Evolutionary conservation across 2,888 invertebrate genomes (phyloP).

Genomic region (Drosophila diplacantha): DNA sequence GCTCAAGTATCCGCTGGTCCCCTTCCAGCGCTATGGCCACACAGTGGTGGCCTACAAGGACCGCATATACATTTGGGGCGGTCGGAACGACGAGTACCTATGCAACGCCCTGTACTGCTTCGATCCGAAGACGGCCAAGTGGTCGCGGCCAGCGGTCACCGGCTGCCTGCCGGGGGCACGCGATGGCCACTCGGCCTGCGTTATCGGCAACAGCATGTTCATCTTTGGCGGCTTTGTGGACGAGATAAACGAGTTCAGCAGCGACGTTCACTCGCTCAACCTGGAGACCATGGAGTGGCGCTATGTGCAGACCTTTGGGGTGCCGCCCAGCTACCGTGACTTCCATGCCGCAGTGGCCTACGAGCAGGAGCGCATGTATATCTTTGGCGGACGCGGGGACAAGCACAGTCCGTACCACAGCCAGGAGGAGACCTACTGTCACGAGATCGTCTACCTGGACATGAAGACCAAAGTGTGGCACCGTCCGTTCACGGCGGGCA

Average conservation of each 20-base stretch:
- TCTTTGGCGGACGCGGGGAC: conserved; percentile 94
- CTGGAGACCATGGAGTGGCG: conserved; percentile 86
- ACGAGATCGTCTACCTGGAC: conserved; percentile 87
- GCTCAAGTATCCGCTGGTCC: conserved; percentile 80
- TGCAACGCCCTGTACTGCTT: conserved; percentile 90
- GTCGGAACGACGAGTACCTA: conserved; percentile 87
- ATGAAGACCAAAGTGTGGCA: conserved; percentile 85
- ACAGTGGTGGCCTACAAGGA: conserved; percentile 89
- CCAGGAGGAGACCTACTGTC: conserved; percentile 87
- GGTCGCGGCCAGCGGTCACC: conserved; percentile 82
- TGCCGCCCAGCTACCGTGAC: conserved; percentile 86
- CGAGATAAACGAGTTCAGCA: conserved; percentile 84
- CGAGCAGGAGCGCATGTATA: conserved; percentile 87
- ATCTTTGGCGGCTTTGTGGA: conserved; percentile 40
- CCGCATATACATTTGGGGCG: conserved; percentile 91
- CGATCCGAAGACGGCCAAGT: conserved; percentile 84
- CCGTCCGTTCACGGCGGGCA: conserved; percentile 81
- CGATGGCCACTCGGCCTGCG: conserved; percentile 94
- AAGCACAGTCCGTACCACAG: conserved; percentile 82
- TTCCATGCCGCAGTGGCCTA: conserved; percentile 90
- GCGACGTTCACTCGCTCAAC: conserved; percentile 87
- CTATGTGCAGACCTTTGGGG: conserved; percentile 81
- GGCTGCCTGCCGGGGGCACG: conserved; percentile 88
- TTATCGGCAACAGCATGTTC: conserved; percentile 79
- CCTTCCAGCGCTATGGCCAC: conserved; percentile 92